Evolutionary conservation across 2,113 vertebrate species (phyloP).

Genomic region (Cygnus buccinator): DNA sequence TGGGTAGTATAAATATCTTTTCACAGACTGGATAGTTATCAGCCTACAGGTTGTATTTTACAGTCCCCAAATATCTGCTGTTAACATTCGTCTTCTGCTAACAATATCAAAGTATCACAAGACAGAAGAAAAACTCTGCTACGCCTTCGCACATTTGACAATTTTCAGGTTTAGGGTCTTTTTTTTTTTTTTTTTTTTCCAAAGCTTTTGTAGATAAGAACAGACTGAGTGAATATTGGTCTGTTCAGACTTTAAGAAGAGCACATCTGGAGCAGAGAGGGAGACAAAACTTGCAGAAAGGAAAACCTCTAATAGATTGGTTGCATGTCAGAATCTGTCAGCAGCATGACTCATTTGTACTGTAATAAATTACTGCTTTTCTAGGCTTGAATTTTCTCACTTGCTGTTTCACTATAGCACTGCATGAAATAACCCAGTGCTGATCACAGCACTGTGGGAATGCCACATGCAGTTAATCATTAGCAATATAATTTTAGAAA

Average conservation of each 20-base stretch:
- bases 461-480: not conserved
- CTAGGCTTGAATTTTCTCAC: constrained; percentile 33
- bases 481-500: not conserved
- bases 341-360: constrained; percentile 1
- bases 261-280: not conserved
- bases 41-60: not conserved
- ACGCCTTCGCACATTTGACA: not conserved
- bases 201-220: not conserved
- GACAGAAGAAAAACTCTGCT: not conserved
- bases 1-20: not conserved
- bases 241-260: not conserved
- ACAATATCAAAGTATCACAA: not conserved
- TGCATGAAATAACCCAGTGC: not conserved
- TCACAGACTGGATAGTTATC: not conserved
- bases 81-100: not conserved
- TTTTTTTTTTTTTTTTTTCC: not conserved
- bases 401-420: not conserved
- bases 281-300: not conserved
- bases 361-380: constrained; percentile 25
- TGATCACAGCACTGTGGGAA: not conserved
- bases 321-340: not conserved
- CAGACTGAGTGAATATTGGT: not conserved
- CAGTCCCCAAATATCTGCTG: not conserved
- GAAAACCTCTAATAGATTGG: not conserved
- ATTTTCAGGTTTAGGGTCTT: not conserved